phyloP scores from a whole-genome alignment of 2,113 vertebrate species.

The Dunckerocampus dactyliophorus region DNA sequence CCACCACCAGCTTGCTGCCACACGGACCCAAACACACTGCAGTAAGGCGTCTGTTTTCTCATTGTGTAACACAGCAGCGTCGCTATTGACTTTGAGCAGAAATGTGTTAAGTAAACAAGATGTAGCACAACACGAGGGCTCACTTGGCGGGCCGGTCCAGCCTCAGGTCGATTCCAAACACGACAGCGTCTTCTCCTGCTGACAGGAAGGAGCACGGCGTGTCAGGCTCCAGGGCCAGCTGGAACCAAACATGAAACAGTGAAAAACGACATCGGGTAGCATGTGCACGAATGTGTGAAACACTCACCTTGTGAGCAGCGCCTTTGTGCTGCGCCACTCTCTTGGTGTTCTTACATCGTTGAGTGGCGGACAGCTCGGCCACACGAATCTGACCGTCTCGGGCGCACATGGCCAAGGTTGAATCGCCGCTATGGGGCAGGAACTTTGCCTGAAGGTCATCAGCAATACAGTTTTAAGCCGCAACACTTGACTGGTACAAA shows the following conservation, averaged over 20 bases:
- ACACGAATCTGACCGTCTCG: constrained; percentile 92
- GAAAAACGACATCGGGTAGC: background rate
- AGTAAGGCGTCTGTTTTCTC: background rate
- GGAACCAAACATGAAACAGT: constrained; percentile 11
- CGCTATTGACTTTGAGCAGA: no score
- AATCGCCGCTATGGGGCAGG: constrained; percentile 93
- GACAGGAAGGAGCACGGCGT: constrained; percentile 95
- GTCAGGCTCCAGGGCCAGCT: constrained; percentile 95
- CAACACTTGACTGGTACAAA: no score
- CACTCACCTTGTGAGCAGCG: constrained; percentile 88
- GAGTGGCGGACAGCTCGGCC: constrained; percentile 90
- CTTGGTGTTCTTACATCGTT: constrained; percentile 94
- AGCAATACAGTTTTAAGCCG: no score
- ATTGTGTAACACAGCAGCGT: background rate
- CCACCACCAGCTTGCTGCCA: constrained; percentile 88
- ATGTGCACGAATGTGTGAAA: background rate
- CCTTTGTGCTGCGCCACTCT: constrained; percentile 94
- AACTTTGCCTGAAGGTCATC: constrained; percentile 84
- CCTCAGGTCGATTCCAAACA: constrained; percentile 90
- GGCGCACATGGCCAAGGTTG: constrained; percentile 93
- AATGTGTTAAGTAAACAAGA: background rate
- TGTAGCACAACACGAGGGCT: constrained; percentile 51
- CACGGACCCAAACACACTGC: constrained; percentile 21
- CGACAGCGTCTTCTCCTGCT: constrained; percentile 93
- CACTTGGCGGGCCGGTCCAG: constrained; percentile 89